Base-by-base conservation (phyloP, 23 tunicate genomes). In the Halocynthia roretzi region DNA sequence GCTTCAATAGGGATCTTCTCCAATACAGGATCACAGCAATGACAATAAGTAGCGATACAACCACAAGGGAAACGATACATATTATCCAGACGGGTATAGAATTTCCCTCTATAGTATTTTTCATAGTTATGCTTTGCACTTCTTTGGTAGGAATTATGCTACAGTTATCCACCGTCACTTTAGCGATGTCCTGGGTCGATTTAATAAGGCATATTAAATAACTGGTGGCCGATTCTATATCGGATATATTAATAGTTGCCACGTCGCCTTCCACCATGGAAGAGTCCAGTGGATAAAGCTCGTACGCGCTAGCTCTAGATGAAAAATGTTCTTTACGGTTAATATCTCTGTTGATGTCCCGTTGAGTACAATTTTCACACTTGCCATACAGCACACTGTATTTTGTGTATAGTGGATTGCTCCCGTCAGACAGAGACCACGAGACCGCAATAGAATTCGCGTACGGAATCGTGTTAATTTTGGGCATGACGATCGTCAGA, bases 161-260 rank as follows among this genome's bases (percentile, higher is more conserved):
- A 55, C 78, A 74, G 23, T 74, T 63, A 8, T 53, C 56, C 17
- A 74, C 56, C 50, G 78, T 74, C 62, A 74, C 23, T 50, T 74
- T 63, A 54, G 78, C 55, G 64, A 74, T 74, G 73, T 84, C 82
- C 57, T 90, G 86, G 53, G 62, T 52, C 55, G 97, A 90, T 22
- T 85, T 86, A 48, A 80, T 54, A 21, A 85, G 52, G 48, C 97
- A 90, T 15, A 85, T 77, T 7, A 80, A 72, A 81, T 90, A 90
- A 55, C 70, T 80, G 10, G 77, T 81, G 21, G 64, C 81, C 6
- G 97, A 81, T 20, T 70, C 54, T 50, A 83, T 62, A 15, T 54
- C 71, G 52, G 61, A 57, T 6, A 90, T 72, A 50, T 48, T 19
- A 18, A 88, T 51, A 18, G 71, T 78, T 48, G 77, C 78, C 7